phyloP scores from a whole-genome alignment of 2,113 vertebrate species.

The Stigmatopora argus region DNA sequence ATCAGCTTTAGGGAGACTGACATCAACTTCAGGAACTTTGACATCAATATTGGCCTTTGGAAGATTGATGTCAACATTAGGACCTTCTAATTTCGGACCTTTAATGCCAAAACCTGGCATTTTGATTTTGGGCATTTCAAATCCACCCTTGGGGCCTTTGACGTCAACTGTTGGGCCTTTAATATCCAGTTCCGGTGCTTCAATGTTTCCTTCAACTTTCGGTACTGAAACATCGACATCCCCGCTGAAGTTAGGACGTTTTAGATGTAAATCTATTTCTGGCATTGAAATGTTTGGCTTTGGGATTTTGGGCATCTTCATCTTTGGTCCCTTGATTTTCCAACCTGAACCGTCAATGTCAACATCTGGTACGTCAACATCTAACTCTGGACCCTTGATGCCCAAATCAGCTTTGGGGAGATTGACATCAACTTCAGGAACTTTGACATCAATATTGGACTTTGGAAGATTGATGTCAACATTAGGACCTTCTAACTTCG shows the following conservation, averaged over 20 bases:
- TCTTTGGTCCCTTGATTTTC: not conserved
- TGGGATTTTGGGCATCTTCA: not conserved
- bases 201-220: not conserved
- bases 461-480: not conserved
- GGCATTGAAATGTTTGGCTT: not conserved
- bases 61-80: too few species aligned
- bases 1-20: not conserved
- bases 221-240: not conserved
- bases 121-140: constrained; percentile 6
- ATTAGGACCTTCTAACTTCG: constrained; percentile 17
- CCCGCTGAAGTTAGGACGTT: not conserved
- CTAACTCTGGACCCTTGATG: constrained; percentile 15
- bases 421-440: not conserved
- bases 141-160: not conserved
- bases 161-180: not conserved
- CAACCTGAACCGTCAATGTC: not conserved
- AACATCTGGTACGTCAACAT: not conserved
- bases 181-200: not conserved
- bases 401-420: constrained; percentile 2
- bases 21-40: constrained; percentile 1
- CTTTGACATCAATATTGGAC: constrained; percentile 1
- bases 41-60: too few species aligned
- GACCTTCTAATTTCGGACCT: not conserved
- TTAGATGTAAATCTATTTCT: not conserved
- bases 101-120: not conserved